Conservation (phyloP, 2,113 vertebrate genomes). For the Archocentrus centrarchus region DNA sequence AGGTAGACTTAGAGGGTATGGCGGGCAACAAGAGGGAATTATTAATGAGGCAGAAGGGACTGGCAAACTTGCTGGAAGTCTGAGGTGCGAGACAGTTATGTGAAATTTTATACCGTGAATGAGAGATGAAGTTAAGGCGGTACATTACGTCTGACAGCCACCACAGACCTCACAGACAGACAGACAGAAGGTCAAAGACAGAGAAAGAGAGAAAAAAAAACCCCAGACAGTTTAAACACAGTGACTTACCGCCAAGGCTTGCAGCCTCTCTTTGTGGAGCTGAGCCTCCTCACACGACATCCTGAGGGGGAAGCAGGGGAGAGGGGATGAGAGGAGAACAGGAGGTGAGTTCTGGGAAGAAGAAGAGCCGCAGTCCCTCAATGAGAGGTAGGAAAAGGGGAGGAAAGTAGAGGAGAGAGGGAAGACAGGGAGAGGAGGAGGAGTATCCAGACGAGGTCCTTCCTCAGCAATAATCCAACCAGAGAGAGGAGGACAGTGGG, state of each 20-base stretch:
- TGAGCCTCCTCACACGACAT: slow-evolving; percentile 98
- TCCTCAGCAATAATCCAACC: slow-evolving; percentile 77
- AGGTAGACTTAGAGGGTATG: neutral
- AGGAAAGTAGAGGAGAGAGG: slow-evolving; percentile 26
- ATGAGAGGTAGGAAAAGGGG: slow-evolving; percentile 28
- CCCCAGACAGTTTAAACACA: slow-evolving; percentile 60
- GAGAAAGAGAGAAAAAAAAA: slow-evolving; percentile 60
- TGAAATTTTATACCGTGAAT: slow-evolving; percentile 10
- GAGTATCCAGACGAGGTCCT: slow-evolving; percentile 57
- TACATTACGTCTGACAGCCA: neutral
- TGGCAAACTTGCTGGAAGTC: slow-evolving; percentile 4
- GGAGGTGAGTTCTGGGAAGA: slow-evolving; percentile 63
- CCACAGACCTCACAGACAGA: neutral
- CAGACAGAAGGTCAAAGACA: neutral
- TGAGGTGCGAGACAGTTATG: slow-evolving; percentile 11
- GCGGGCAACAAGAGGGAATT: neutral
- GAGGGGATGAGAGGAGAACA: slow-evolving; percentile 60
- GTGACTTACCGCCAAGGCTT: slow-evolving; percentile 97
- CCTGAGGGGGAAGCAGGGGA: slow-evolving; percentile 86
- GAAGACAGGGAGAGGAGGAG: slow-evolving; percentile 42
- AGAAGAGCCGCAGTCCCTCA: slow-evolving; percentile 39
- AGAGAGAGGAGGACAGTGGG: slow-evolving; percentile 63
- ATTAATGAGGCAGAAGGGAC: neutral
- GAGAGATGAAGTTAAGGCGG: slow-evolving; percentile 20
- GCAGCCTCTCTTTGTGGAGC: slow-evolving; percentile 97